These are phyloP conservation scores for Sarotherodon lohbergeri DNA, from an alignment of 2,113 vertebrate genomes.

Conservation along the genomic window DNA sequence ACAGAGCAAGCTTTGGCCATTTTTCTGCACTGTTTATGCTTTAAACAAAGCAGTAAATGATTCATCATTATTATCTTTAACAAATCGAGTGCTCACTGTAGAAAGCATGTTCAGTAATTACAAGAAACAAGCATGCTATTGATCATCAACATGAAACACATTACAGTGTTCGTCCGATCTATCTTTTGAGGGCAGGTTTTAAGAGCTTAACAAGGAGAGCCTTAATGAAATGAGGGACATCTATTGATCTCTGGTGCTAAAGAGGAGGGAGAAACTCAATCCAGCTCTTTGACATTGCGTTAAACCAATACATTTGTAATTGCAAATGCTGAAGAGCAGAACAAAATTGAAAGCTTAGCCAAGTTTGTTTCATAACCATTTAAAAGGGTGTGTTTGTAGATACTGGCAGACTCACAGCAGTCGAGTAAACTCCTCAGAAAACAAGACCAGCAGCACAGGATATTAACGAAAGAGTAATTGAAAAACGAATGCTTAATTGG, in stretches of 20 bases:
- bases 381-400: conserved; percentile 24
- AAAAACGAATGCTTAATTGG: not conserved
- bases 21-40: not conserved
- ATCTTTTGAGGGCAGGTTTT: conserved; percentile 42
- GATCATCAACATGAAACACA: conserved; percentile 61
- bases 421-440: conserved; percentile 25
- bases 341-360: conserved; percentile 29
- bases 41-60: not conserved
- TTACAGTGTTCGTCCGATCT: conserved; percentile 36
- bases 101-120: conserved; percentile 28
- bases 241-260: conserved; percentile 56
- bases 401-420: conserved; percentile 4
- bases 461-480: conserved; percentile 28
- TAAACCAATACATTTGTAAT: conserved; percentile 52
- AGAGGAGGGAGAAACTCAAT: conserved; percentile 16
- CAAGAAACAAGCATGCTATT: conserved; percentile 45
- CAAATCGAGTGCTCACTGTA: not conserved
- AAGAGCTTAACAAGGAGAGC: conserved; percentile 41
- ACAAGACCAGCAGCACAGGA: conserved; percentile 29
- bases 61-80: conserved; percentile 40
- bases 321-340: conserved; percentile 14
- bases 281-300: conserved; percentile 27
- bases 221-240: conserved; percentile 66
- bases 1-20: not conserved
- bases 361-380: conserved; percentile 18